phyloP scores from a whole-genome alignment of 2,113 vertebrate species.

The Heteronetta atricapilla region DNA sequence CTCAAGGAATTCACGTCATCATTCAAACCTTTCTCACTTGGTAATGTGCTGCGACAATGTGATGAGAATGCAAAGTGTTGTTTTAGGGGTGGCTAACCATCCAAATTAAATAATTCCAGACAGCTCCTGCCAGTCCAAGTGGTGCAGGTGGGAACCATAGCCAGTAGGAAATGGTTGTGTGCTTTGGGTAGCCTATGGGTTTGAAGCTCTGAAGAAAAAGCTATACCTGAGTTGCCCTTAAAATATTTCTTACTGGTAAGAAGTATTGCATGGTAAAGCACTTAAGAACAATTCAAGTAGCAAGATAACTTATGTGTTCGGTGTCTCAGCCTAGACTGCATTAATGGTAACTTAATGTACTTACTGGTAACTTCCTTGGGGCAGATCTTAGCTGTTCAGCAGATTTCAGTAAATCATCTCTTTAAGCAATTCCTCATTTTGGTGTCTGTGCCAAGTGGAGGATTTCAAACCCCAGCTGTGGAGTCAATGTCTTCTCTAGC shows the following conservation, averaged over 20 bases:
- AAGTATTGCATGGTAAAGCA: not conserved
- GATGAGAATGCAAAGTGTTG: not conserved
- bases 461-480: not conserved
- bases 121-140: not conserved
- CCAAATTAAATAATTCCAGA: not conserved
- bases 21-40: not conserved
- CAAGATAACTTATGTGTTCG: not conserved
- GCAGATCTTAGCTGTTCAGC: not conserved
- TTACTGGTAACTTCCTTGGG: not conserved
- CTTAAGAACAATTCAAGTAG: not conserved
- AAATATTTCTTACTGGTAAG: not conserved
- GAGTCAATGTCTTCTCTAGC: not conserved
- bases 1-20: not conserved
- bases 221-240: not conserved
- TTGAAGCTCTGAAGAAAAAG: not conserved
- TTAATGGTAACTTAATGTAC: not conserved
- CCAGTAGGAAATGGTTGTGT: not conserved
- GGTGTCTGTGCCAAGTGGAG: not conserved
- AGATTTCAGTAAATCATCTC: not conserved
- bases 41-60: not conserved
- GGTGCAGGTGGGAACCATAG: not conserved
- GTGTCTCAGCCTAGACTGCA: not conserved
- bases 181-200: not conserved
- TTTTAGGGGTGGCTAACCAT: not conserved
- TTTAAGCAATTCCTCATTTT: not conserved